A percentile compares a stretch with the other conserved stretches of the same genome.
These are phyloP conservation scores for Timema cristinae DNA, from an alignment of 2,888 invertebrate genomes.

Conservation along the genomic window DNA sequence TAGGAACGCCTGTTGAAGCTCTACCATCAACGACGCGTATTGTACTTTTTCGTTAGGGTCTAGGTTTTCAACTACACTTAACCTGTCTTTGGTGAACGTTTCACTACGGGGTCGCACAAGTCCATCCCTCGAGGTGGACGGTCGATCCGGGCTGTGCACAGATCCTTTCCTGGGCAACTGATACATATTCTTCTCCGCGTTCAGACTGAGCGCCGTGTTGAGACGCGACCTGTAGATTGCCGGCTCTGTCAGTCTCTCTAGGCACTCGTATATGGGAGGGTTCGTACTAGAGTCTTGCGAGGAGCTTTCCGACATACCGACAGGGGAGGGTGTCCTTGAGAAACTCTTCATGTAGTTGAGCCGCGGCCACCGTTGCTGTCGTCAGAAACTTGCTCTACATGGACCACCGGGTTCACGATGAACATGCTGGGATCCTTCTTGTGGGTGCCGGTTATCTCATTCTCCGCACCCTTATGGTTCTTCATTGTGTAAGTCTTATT, in stretches of 20 bases:
- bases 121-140: constrained; percentile 32
- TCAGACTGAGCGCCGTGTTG: constrained; percentile 43
- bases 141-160: constrained; percentile 27
- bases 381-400: constrained; percentile 47
- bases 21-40: constrained; percentile 50
- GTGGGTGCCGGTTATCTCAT: constrained; percentile 29
- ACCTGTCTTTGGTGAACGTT: constrained; percentile 24
- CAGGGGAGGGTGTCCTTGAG: constrained; percentile 49
- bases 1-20: constrained; percentile 47
- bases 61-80: constrained; percentile 13
- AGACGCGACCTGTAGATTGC: constrained; percentile 46
- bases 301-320: constrained; percentile 41
- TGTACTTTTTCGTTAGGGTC: constrained; percentile 40
- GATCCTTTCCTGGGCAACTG: constrained; percentile 22
- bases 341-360: constrained; percentile 51
- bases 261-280: constrained; percentile 46
- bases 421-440: constrained; percentile 32
- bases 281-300: constrained; percentile 44
- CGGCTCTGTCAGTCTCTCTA: constrained; percentile 48
- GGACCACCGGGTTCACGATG: constrained; percentile 47
- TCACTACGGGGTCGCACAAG: constrained; percentile 42
- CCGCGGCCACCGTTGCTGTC: constrained; percentile 46
- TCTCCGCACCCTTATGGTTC: constrained; percentile 27
- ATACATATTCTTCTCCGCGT: constrained; percentile 31
- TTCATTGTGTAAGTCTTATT: constrained; percentile 22